Percentiles rank a stretch among this genome's conserved stretches.
These are phyloP conservation scores for Meda fulgida DNA, from an alignment of 2,797 vertebrate genomes.

Conservation along the genomic window DNA sequence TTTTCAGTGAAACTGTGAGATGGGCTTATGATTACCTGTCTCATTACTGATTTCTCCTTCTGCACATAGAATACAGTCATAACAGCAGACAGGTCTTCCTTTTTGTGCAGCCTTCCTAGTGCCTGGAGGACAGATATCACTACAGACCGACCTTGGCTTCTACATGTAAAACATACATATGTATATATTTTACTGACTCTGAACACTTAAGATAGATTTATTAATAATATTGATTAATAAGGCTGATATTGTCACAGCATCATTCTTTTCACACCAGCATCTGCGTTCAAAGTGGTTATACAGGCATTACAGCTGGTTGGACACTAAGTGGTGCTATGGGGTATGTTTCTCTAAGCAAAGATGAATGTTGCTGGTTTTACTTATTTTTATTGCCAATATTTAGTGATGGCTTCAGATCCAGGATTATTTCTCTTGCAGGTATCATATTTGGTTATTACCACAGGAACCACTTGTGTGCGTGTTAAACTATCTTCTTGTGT, in stretches of 20 bases:
- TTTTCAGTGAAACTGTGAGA: not conserved
- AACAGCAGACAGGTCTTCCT: conserved; percentile 75
- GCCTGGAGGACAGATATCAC: conserved; percentile 74
- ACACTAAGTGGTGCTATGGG: not conserved
- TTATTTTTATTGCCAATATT: not conserved
- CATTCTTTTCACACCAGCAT: not conserved
- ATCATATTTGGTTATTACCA: not conserved
- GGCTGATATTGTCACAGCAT: not conserved
- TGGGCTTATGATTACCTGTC: conserved; percentile 68
- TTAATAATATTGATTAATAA: not conserved
- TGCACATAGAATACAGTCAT: conserved; percentile 74
- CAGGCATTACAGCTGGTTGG: not conserved
- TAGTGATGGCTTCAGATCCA: not conserved
- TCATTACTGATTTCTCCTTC: conserved; percentile 77
- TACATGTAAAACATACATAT: conserved; percentile 36
- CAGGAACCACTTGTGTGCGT: not conserved
- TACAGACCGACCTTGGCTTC: conserved; percentile 77
- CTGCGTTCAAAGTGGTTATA: not conserved
- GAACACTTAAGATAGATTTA: not conserved
- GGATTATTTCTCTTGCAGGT: not conserved
- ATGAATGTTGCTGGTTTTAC: too few species aligned
- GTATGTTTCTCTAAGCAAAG: too few species aligned
- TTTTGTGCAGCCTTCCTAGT: conserved; percentile 74
- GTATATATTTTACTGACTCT: too few species aligned
- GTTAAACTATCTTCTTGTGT: not conserved